These are phyloP conservation scores for Dendrocincla fuliginosa DNA, from an alignment of 2,797 vertebrate species.

Conservation along the genomic window DNA sequence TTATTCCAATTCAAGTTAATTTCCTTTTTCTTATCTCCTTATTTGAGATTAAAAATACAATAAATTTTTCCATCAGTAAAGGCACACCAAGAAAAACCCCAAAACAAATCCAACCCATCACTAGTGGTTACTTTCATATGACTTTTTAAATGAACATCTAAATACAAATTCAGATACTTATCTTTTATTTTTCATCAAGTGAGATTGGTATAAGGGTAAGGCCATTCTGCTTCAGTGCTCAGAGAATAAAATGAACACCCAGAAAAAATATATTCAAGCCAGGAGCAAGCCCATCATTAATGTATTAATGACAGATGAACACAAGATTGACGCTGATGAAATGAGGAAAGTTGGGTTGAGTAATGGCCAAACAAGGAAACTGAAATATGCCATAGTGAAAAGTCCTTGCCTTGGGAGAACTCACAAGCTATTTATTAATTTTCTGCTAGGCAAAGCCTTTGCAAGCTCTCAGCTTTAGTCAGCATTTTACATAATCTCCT, in stretches of 20 bases:
- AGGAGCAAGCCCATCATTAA: background rate
- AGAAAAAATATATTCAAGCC: background rate
- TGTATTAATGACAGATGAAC: background rate
- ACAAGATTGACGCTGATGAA: background rate
- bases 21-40: background rate
- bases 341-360: background rate
- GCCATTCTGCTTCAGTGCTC: background rate
- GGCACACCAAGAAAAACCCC: background rate
- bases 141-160: background rate
- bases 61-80: background rate
- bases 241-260: background rate
- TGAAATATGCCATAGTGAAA: background rate
- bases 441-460: constrained; percentile 19
- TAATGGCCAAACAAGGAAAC: background rate
- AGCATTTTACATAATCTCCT: constrained; percentile 77
- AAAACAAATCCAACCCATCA: background rate
- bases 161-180: background rate
- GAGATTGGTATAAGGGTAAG: background rate
- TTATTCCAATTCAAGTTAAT: background rate
- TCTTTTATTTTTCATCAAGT: background rate
- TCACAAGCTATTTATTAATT: constrained; percentile 40
- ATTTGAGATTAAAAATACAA: background rate
- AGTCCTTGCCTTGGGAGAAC: background rate
- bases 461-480: constrained; percentile 18
- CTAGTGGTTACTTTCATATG: background rate